These are phyloP conservation scores for Trichosurus vulpecula DNA, from an alignment of 2,797 vertebrate genomes.

Conservation along the genomic window DNA sequence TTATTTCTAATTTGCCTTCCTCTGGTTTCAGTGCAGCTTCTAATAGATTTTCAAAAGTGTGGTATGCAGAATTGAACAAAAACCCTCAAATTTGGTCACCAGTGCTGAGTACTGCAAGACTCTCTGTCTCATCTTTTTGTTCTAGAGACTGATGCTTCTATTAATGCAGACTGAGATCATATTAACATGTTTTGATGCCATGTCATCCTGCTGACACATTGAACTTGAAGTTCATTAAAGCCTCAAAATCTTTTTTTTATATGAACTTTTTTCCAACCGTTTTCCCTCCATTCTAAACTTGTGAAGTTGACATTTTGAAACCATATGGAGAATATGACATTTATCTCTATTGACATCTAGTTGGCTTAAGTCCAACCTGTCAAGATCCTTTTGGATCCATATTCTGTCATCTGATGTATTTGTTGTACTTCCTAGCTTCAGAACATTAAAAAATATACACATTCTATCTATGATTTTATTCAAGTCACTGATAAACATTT, in stretches of 20 bases:
- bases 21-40: neutral
- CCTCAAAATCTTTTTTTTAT: neutral
- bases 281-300: neutral
- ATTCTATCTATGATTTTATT: neutral
- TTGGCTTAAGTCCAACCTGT: neutral
- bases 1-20: neutral
- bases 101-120: neutral
- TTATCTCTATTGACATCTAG: neutral
- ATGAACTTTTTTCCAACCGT: neutral
- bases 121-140: neutral
- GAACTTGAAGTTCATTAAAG: neutral
- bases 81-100: neutral
- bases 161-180: neutral
- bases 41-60: neutral
- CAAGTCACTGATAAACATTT: neutral
- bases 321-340: neutral
- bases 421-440: neutral
- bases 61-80: neutral
- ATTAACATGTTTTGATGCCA: neutral
- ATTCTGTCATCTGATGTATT: neutral
- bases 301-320: neutral
- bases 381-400: neutral
- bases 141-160: neutral
- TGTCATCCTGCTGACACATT: neutral
- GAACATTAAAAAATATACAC: neutral